These are phyloP conservation scores for Coilia nasus DNA, from an alignment of 2,797 vertebrate genomes.

Conservation along the genomic window DNA sequence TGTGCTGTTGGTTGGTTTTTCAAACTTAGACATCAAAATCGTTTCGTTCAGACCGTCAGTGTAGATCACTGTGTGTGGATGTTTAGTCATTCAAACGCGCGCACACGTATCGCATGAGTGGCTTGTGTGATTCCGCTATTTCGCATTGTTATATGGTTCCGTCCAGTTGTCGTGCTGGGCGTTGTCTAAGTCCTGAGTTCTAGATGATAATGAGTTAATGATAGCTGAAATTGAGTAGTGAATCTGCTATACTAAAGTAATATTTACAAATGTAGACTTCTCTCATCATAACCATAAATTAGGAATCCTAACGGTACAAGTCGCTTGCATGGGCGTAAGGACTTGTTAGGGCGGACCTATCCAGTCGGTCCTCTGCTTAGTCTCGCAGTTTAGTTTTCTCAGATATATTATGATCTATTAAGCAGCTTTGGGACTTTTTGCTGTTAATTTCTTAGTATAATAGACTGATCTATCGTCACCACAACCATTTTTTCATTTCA, in stretches of 20 bases:
- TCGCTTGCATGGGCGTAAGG: not conserved
- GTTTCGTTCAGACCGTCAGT: not conserved
- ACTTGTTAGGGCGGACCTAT: not conserved
- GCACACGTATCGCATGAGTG: slow-evolving; percentile 9
- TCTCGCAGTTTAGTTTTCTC: not conserved
- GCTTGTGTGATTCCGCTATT: slow-evolving; percentile 68
- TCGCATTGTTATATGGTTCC: slow-evolving; percentile 54
- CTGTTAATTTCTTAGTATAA: not conserved
- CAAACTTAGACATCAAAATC: not conserved
- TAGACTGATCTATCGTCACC: not conserved
- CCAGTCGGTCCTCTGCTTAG: not conserved
- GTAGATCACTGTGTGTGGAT: not conserved
- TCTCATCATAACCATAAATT: not conserved
- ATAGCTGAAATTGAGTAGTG: not conserved
- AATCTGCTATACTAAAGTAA: not conserved
- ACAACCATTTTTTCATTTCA: slow-evolving; percentile 42
- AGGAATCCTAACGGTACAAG: not conserved
- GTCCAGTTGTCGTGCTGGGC: slow-evolving; percentile 71
- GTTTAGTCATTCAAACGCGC: not conserved
- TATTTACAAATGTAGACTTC: not conserved
- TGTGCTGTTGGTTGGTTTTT: not conserved
- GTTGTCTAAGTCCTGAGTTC: slow-evolving; percentile 64
- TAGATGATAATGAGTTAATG: not conserved
- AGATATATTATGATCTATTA: not conserved
- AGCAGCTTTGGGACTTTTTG: not conserved